Base-by-base conservation (phyloP, 2,797 vertebrate species). In the Xiphophorus birchmanni region DNA sequence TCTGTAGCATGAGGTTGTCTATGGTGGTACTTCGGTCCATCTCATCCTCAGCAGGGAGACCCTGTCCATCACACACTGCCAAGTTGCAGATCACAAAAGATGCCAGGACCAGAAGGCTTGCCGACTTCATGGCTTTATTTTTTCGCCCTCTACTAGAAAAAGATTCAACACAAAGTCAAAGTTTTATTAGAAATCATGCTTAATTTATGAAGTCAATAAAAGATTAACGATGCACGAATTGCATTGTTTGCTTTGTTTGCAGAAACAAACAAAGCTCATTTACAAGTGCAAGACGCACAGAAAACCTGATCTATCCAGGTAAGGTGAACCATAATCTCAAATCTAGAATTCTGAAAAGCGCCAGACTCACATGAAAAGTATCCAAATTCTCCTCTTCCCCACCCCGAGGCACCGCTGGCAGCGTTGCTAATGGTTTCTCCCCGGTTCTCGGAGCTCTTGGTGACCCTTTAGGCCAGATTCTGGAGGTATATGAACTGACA, bases 1-100 rank as follows among this genome's bases (percentile, higher is more conserved):
- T 95, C 92, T 96, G 95, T 48, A 97, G 90, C 21, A 96, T 93
- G 71, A 96, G 94, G 85, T 96, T 94, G 79, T 95, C 94, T 77
- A 96, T 89, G 79, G 91, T 89, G 81, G 91, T 90, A 74, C 82
- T 90, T 13, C 84, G 88, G 77, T 95, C 93, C 7, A 84, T 85
- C 65, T 96, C 94, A 0, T 92, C 93, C 48, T 94, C 95, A 10
- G 93, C 93, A 5, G 94, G 92, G 87, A 96, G 83, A 71, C 90
- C 88, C 79, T 97, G 96, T 84, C 92, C 95, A 42, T 81, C 87
- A 0, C 71, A 95, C 86, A 90, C 88, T 72, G 92, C 89, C 82
- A 96, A 82, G 82, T 93, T 92, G 86, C 91, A 95, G 52, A 94
- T 85, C 87, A 91, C 86, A 77, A 97, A 83, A 88, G 93, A 95